Base-by-base conservation (phyloP, 2,113 vertebrate species). In the Electrona antarctica region DNA sequence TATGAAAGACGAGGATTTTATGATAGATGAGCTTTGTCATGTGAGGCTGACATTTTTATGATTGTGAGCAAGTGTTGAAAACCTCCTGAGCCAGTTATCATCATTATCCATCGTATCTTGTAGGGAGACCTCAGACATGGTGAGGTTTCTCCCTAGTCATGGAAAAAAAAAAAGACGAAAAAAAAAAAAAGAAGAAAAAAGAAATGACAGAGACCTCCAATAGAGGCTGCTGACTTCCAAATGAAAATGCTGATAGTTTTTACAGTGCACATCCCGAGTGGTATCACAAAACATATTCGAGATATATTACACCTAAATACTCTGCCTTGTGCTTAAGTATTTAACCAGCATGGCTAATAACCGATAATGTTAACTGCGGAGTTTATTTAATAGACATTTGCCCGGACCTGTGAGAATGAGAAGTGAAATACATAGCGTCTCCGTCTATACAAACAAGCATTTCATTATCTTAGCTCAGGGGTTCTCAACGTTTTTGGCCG, bases 1-100 rank as follows among this genome's bases (percentile, higher is more conserved):
- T 65, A 29, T 67, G 77, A 79, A 71, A 67, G 69, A 50, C 74
- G 72, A 15, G 64, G 63, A 66, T 60, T 60, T 80, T 69, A 41
- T 90, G 80, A 90, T 64, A 87, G 89, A 90, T 69, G 81, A 80
- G 85, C 77, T 88, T 85, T 81, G 87, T 91, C 89, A 87, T 85
- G 76, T 29, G 66, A 87, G 80, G 74, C 65, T 84, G 88, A 88
- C 86, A 51, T 88, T 91, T 91, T 90, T 88, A 90, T 90, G 83
- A 88, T 82, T 82, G 83, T 73, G 76, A 85, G 78, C 60, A 71
- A 88, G 89, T 79, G 88, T 76, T 90, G 87, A 90, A 89, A 91
- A 78, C 81, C 79, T 81, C 85, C 79, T 64, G 79, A 85, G 79
- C 71, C 80, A 70, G 87, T 87, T 88, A 83, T 90, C 76, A 84